Base-by-base conservation (phyloP, 2,113 vertebrate species). In the Hyla sarda region DNA sequence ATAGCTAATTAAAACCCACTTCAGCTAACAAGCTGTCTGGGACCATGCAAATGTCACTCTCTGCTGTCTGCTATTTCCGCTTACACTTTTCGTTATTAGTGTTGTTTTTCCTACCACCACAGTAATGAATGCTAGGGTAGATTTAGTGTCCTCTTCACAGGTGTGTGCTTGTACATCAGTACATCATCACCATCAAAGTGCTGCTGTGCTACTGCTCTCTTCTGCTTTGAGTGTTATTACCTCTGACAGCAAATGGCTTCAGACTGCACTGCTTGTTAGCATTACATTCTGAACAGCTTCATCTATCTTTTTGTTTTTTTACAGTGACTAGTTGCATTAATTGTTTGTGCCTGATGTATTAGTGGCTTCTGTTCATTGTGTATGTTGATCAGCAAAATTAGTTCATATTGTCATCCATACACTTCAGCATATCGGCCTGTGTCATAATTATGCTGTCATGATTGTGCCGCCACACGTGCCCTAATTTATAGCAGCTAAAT, bases 1-100 rank as follows among this genome's bases (percentile, higher is more conserved):
- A 97, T 96, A 97, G 96, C 96, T 98, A 97, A 99, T 99, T 98
- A 98, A 98, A 98, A 97, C 94, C 96, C 96, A 97, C 96, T 98
- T 97, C 96, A 97, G 92, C 96, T 97, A 98, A 98, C 96, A 98
- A 96, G 96, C 97, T 97, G 97, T 97, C 97, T 96, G 96, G 96
- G 96, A 98, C 95, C 95, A 92, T 92, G 95, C 94, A 96, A 97
- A 97, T 98, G 96, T 95, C 91, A 93, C 92, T 95, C 92, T 95
- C 92, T 94, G 95, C 94, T 95, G 94, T 94, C 93, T 95, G 93
- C 95, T 94, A 93, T 95, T 97, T 96, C 95, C 92, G 89, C 95
- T 97, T 94, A 93, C 92, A 89, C 94, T 96, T 94, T 95, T 92
- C 91, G 90, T 95, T 95, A 96, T 96, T 95, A 95, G 94, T 89